Conservation (phyloP, 2,888 invertebrate species). For the Limnephilus lunatus region DNA sequence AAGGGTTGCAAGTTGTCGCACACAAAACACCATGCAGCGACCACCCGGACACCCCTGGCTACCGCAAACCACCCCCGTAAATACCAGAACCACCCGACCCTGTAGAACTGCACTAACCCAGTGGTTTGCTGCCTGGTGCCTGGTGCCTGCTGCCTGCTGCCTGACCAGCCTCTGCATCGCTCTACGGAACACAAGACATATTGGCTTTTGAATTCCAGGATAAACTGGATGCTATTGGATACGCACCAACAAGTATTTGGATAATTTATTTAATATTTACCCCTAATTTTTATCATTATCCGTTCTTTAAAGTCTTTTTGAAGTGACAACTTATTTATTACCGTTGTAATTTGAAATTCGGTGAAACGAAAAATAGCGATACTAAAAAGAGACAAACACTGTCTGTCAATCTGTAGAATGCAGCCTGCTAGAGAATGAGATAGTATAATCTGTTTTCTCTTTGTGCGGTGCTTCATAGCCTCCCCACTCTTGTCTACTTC, state of each 20-base stretch:
- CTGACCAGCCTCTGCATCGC: neutral
- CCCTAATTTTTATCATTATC: too few species aligned
- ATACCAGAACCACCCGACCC: neutral
- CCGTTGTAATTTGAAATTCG: too few species aligned
- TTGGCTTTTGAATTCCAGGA: neutral
- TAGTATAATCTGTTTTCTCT: too few species aligned
- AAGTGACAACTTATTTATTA: too few species aligned
- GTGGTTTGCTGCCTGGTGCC: neutral
- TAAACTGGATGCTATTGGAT: neutral
- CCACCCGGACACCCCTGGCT: neutral
- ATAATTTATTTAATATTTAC: too few species aligned
- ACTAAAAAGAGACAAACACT: too few species aligned
- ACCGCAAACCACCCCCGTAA: constrained; percentile 45
- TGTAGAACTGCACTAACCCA: neutral
- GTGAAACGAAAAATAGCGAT: too few species aligned
- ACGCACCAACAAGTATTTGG: neutral
- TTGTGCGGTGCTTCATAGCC: too few species aligned
- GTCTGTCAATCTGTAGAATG: too few species aligned
- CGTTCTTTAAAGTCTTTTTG: neutral
- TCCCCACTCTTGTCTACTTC: too few species aligned
- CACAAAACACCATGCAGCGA: constrained; percentile 35
- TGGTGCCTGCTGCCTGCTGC: neutral
- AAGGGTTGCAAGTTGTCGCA: constrained; percentile 52
- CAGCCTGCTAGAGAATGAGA: too few species aligned
- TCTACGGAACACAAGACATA: neutral